A percentile compares a stretch with the other conserved stretches of the same genome.
Evolutionary conservation across 1,140 invertebrate species (phyloP).

Genomic region (Pseudomyrmex flavicornis): DNA sequence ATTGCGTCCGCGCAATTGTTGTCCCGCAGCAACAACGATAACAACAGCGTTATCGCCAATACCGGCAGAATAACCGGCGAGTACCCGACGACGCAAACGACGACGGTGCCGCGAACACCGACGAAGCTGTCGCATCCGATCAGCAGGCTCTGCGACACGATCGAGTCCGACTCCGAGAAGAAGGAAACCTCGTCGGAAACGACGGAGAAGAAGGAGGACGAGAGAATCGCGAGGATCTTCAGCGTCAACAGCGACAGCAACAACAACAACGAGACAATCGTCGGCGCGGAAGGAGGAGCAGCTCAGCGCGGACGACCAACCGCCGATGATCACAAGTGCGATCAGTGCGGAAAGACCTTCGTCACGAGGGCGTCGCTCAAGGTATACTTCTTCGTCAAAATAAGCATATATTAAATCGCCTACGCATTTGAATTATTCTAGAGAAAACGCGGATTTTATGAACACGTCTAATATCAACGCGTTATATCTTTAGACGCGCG

Average conservation of each 20-base stretch:
- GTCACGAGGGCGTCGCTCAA: conserved; percentile 83
- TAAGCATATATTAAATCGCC: not conserved
- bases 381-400: conserved; percentile 69
- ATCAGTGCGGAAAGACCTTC: conserved; percentile 84
- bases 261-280: conserved; percentile 70
- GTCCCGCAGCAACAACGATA: not conserved
- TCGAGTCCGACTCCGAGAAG: conserved; percentile 46
- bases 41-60: conserved; percentile 22
- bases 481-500: no score
- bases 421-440: no score
- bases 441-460: no score
- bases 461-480: no score
- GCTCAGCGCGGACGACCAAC: conserved; percentile 37
- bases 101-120: not conserved
- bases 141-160: conserved; percentile 76
- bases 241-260: conserved; percentile 72
- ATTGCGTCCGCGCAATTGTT: not conserved
- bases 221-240: conserved; percentile 31
- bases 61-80: not conserved
- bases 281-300: conserved; percentile 26
- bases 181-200: conserved; percentile 21
- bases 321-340: conserved; percentile 79
- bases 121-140: conserved; percentile 76
- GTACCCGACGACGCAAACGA: conserved; percentile 8
- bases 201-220: conserved; percentile 35